Conservation (phyloP, 2,113 vertebrate species). For the Semnornis frantzii region DNA sequence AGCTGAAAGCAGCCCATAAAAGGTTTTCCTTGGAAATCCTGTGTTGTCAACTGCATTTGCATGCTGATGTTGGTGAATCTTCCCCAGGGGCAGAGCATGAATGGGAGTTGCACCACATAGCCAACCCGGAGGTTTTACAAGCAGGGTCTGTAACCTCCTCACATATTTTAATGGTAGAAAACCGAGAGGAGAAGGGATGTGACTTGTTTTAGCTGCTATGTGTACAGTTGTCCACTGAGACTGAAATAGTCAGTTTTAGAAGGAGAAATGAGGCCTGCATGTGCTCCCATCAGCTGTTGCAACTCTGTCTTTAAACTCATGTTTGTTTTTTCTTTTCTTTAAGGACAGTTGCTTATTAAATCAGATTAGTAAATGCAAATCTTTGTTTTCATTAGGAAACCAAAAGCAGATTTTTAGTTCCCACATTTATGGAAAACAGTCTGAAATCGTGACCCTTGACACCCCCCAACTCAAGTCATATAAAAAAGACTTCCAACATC, state of each 20-base stretch:
- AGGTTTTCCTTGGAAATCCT: neutral
- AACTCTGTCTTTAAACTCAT: neutral
- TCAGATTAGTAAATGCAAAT: neutral
- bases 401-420: neutral
- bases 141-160: neutral
- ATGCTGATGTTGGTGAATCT: neutral
- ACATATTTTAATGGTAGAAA: neutral
- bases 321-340: neutral
- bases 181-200: neutral
- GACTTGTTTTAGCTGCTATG: neutral
- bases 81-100: neutral
- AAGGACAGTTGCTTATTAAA: neutral
- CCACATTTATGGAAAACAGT: neutral
- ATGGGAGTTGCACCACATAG: neutral
- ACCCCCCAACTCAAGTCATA: neutral
- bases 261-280: neutral
- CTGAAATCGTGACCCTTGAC: neutral
- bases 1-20: neutral
- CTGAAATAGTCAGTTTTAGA: neutral
- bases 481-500: neutral
- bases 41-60: neutral
- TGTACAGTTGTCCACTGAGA: neutral
- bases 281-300: neutral
- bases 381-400: conserved; percentile 2
- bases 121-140: neutral